These are phyloP conservation scores for Lampropteryx suffumata DNA, from an alignment of 2,888 invertebrate species.

Conservation along the genomic window DNA sequence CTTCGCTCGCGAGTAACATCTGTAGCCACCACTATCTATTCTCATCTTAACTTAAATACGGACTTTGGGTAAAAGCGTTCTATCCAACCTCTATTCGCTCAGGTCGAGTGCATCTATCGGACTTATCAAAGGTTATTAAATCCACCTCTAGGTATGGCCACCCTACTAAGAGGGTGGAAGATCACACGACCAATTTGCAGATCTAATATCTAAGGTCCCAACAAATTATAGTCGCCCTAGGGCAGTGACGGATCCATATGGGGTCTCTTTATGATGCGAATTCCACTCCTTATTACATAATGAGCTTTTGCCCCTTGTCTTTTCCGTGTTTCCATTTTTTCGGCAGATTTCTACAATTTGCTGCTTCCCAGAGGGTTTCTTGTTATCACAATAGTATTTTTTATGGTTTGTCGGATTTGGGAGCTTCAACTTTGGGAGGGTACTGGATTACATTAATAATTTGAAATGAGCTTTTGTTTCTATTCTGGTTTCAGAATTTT, in stretches of 20 bases:
- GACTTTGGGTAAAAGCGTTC: too few relatives aligned
- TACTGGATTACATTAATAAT: neutral
- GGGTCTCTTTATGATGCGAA: slow-evolving; percentile 52
- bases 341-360: slow-evolving; percentile 33
- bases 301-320: slow-evolving; percentile 37
- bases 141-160: slow-evolving; percentile 41
- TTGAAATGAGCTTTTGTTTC: neutral
- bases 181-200: slow-evolving; percentile 76
- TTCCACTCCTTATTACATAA: slow-evolving; percentile 46
- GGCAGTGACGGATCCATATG: slow-evolving; percentile 56
- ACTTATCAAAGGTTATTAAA: too few relatives aligned
- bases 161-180: slow-evolving; percentile 50
- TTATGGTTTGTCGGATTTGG: slow-evolving; percentile 16
- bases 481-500: too few relatives aligned
- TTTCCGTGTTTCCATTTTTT: slow-evolving; percentile 32
- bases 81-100: too few relatives aligned
- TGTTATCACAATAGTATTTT: slow-evolving; percentile 24
- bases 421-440: neutral
- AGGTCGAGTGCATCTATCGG: too few relatives aligned
- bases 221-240: slow-evolving; percentile 55
- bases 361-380: slow-evolving; percentile 16
- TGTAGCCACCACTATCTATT: too few relatives aligned
- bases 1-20: too few relatives aligned
- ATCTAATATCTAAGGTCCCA: slow-evolving; percentile 67
- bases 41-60: too few relatives aligned